Percentiles rank a stretch among this genome's conserved stretches.
Evolutionary conservation across 2,113 vertebrate species (phyloP).

Genomic region (Chascanopsetta lugubris): DNA sequence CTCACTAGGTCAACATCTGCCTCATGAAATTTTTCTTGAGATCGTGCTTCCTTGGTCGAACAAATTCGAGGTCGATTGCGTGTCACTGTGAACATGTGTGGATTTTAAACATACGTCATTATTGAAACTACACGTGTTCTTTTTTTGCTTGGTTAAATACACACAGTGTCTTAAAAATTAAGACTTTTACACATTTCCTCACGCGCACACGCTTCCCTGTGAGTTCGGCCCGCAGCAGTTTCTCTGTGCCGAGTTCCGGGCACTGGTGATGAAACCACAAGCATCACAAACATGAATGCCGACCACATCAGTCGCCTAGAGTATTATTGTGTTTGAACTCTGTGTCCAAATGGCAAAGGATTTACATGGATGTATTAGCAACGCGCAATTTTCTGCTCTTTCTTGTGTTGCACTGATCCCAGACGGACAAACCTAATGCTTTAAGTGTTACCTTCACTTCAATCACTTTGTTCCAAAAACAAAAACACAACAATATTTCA

Average conservation of each 20-base stretch:
- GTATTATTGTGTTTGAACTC: not conserved
- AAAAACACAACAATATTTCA: conserved; percentile 55
- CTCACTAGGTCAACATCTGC: conserved; percentile 41
- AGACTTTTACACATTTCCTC: too few relatives aligned
- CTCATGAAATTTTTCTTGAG: conserved; percentile 11
- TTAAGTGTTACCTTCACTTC: conserved; percentile 26
- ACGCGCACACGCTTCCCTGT: conserved; percentile 9
- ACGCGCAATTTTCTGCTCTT: not conserved
- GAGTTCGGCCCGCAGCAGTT: conserved; percentile 2
- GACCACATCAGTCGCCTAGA: conserved; percentile 2
- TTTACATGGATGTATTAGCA: conserved; percentile 3
- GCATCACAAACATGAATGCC: not conserved
- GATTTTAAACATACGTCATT: conserved; percentile 15
- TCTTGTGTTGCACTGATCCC: not conserved
- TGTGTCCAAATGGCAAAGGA: not conserved
- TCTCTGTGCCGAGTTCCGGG: conserved; percentile 5
- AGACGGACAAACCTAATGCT: conserved; percentile 5
- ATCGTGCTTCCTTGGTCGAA: not conserved
- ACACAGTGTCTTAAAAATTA: conserved; percentile 1
- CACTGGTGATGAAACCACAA: conserved; percentile 15
- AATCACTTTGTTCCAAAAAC: conserved; percentile 24
- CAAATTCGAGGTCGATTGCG: not conserved
- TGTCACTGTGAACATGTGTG: conserved; percentile 10
- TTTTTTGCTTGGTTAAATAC: not conserved
- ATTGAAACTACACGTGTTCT: not conserved